Percentiles rank a stretch among this genome's conserved stretches.
Conservation (phyloP, 2,888 invertebrate species). For the Hipparchia semele region DNA sequence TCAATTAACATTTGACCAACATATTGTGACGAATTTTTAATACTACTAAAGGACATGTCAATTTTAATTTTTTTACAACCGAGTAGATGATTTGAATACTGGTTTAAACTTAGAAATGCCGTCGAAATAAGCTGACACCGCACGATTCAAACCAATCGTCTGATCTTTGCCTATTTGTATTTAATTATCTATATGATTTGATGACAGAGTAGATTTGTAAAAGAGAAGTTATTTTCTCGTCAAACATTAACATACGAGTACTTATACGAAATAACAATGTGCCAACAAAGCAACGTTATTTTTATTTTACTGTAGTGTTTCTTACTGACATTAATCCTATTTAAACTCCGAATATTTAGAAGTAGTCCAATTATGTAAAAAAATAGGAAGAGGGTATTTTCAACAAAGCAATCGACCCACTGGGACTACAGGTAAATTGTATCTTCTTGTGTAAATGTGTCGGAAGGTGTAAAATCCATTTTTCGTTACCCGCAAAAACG, state of each 20-base stretch:
- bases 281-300: conserved; percentile 26
- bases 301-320: conserved; percentile 17
- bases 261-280: conserved; percentile 25
- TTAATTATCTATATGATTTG: neutral
- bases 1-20: neutral
- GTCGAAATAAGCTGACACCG: neutral
- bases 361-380: conserved; percentile 2
- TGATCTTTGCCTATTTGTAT: conserved; percentile 6
- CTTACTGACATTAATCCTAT: conserved; percentile 7
- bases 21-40: neutral
- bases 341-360: neutral
- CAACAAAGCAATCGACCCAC: neutral
- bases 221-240: conserved; percentile 16
- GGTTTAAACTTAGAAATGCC: neutral
- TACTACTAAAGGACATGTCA: neutral
- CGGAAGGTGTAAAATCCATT: too few species aligned
- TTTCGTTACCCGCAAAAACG: too few species aligned
- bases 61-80: neutral
- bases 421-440: neutral
- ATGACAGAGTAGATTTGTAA: conserved; percentile 18
- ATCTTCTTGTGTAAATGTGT: neutral
- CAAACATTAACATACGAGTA: conserved; percentile 9
- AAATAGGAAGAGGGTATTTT: neutral
- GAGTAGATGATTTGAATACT: too few species aligned
- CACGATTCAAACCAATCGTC: neutral